A percentile compares a stretch with the other conserved stretches of the same genome.
These are phyloP conservation scores for Trididemnum miniatum DNA, from an alignment of 23 tunicate species.

Conservation along the genomic window DNA sequence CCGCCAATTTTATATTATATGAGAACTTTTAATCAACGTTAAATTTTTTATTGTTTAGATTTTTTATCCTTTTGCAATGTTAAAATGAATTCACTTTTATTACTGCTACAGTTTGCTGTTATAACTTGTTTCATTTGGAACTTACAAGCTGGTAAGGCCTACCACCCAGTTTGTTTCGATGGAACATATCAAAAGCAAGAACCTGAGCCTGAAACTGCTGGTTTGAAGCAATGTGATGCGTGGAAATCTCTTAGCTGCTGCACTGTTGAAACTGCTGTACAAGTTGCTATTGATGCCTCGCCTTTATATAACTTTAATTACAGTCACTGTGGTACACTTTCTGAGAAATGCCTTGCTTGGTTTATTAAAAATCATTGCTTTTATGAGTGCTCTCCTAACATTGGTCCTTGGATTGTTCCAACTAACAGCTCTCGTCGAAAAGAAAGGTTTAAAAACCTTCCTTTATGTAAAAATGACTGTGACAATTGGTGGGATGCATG, in stretches of 20 bases:
- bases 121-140: too few species aligned
- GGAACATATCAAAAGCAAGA: constrained; percentile 43
- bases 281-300: constrained; percentile 6
- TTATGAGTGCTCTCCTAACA: constrained; percentile 86
- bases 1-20: too few species aligned
- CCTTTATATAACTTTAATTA: constrained; percentile 53
- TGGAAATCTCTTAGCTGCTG: constrained; percentile 63
- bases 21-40: too few species aligned
- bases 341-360: constrained; percentile 43
- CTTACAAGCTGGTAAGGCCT: too few species aligned
- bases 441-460: constrained; percentile 61
- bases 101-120: too few species aligned
- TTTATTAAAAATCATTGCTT: constrained; percentile 61
- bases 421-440: constrained; percentile 43
- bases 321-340: constrained; percentile 67
- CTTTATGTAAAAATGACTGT: constrained; percentile 72
- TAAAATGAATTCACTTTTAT: too few species aligned
- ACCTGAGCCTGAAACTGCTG: constrained; percentile 9
- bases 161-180: constrained; percentile 51
- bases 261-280: constrained; percentile 34
- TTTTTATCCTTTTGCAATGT: too few species aligned
- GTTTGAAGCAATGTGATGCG: constrained; percentile 40
- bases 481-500: constrained; percentile 78
- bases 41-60: too few species aligned
- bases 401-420: constrained; percentile 68